A percentile compares a stretch with the other conserved stretches of the same genome.
phyloP scores from a whole-genome alignment of 1,140 invertebrate species.

The Pseudomyrmex sp. region DNA sequence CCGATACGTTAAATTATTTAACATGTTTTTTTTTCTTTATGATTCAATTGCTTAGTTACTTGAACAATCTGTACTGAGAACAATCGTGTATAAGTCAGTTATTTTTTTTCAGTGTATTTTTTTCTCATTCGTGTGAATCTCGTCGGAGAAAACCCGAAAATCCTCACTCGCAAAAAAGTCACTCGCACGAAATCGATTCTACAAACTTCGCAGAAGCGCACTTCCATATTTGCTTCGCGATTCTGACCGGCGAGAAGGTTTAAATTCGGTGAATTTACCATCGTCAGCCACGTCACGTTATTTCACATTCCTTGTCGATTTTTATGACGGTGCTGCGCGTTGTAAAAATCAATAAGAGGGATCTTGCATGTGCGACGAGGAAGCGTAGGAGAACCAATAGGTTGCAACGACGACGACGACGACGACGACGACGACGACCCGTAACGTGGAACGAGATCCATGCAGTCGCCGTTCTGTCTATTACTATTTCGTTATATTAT shows the following conservation, averaged over 20 bases:
- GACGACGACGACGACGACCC: background rate
- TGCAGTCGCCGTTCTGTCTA: constrained; percentile 22
- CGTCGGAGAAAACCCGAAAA: background rate
- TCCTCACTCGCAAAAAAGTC: background rate
- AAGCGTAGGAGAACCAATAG: constrained; percentile 28
- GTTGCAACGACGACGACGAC: background rate
- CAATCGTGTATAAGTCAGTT: too few species aligned
- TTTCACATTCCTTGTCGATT: constrained; percentile 68
- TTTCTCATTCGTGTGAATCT: too few species aligned
- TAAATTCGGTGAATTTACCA: constrained; percentile 66
- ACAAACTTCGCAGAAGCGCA: background rate
- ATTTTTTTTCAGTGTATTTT: too few species aligned
- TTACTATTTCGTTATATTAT: constrained; percentile 58
- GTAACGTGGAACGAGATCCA: background rate
- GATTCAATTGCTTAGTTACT: background rate
- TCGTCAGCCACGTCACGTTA: constrained; percentile 49
- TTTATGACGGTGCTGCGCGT: constrained; percentile 62
- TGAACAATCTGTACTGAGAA: background rate
- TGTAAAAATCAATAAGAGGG: constrained; percentile 73
- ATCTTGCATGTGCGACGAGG: constrained; percentile 38
- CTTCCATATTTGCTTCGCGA: constrained; percentile 47
- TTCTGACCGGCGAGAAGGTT: constrained; percentile 37
- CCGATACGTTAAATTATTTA: background rate
- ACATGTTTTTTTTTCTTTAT: background rate
- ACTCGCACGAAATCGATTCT: background rate